Conservation (phyloP, 2,797 vertebrate genomes). For the Morus bassanus region DNA sequence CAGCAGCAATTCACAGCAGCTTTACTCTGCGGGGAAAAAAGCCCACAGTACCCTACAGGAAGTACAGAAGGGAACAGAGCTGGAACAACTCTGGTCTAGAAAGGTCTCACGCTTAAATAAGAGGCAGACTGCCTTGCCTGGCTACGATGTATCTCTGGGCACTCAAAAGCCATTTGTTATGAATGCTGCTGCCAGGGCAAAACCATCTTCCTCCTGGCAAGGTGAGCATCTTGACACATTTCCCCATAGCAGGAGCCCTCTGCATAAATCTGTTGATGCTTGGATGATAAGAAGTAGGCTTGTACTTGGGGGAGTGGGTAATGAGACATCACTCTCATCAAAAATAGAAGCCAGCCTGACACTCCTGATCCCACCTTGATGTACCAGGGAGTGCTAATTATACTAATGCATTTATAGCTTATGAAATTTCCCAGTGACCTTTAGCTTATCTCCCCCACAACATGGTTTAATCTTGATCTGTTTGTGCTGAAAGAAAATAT, state of each 20-base stretch:
- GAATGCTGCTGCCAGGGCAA: background rate
- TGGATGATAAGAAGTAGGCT: constrained; percentile 36
- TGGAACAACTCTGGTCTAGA: background rate
- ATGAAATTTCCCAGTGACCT: constrained; percentile 68
- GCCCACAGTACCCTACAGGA: background rate
- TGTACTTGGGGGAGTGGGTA: constrained; percentile 56
- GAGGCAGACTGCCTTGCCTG: background rate
- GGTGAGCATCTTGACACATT: background rate
- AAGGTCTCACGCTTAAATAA: background rate
- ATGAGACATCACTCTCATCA: constrained; percentile 59
- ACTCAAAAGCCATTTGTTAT: background rate
- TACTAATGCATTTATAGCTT: constrained; percentile 66
- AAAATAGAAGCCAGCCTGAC: constrained; percentile 55
- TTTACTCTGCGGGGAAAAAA: background rate
- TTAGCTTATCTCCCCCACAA: constrained; percentile 66
- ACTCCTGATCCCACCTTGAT: constrained; percentile 55
- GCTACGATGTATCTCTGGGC: background rate
- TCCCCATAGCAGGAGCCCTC: background rate
- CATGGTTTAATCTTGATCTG: constrained; percentile 72
- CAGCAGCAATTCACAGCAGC: background rate
- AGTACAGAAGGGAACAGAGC: background rate
- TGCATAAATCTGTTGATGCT: constrained; percentile 11
- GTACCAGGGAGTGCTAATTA: constrained; percentile 63
- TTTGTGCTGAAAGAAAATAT: constrained; percentile 72
- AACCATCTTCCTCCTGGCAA: constrained; percentile 5